Evolutionary conservation across 2,113 vertebrate species (phyloP).

Genomic region (Bubalus kerabau): DNA sequence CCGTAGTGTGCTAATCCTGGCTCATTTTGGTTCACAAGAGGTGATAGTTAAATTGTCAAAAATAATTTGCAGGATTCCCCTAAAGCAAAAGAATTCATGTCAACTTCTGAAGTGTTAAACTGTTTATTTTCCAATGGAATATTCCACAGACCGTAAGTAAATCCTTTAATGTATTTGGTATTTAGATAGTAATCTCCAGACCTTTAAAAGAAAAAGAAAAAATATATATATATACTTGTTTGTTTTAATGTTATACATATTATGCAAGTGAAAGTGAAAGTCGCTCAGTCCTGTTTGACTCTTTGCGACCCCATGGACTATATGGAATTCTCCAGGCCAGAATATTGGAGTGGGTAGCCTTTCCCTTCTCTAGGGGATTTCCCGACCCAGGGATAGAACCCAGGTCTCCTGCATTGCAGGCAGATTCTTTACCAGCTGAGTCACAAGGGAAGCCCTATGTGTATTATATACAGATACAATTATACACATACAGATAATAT

Average conservation of each 20-base stretch:
- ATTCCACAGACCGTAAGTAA: background rate
- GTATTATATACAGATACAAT: background rate
- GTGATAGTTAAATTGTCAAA: background rate
- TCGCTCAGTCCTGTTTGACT: fast-evolving
- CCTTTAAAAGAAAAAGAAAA: background rate
- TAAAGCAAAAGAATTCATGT: background rate
- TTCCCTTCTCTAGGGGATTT: background rate
- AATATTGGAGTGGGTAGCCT: background rate
- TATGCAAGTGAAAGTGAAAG: background rate
- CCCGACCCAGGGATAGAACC: fast-evolving
- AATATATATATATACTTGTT: background rate
- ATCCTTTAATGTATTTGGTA: background rate
- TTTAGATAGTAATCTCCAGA: background rate
- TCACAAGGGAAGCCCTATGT: background rate
- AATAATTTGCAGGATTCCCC: background rate
- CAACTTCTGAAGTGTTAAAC: background rate
- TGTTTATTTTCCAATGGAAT: background rate
- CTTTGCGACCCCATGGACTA: too few species aligned
- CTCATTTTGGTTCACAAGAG: background rate
- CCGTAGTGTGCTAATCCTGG: too few species aligned
- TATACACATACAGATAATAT: background rate
- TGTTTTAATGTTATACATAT: background rate
- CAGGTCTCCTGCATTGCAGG: background rate
- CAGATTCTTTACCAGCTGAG: background rate
- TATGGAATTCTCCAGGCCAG: background rate